These are phyloP conservation scores for Umimayanthus kanabou DNA, from an alignment of 92 coral and sea anemone genomes.

Conservation along the genomic window DNA sequence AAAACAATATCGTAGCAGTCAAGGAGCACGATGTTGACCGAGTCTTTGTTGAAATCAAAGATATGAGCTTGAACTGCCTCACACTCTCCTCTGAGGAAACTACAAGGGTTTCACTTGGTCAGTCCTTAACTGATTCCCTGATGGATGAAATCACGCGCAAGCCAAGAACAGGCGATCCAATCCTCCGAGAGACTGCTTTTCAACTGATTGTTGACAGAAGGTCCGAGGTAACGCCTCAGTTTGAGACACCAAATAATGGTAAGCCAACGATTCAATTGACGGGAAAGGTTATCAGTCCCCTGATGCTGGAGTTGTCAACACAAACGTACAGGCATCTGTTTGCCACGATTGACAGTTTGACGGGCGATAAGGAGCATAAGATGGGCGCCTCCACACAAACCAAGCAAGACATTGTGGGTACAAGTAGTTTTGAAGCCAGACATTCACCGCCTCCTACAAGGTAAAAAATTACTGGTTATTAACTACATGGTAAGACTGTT, in stretches of 20 bases:
- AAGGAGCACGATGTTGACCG: constrained; percentile 81
- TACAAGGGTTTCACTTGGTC: constrained; percentile 46
- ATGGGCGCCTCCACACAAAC: constrained; percentile 21
- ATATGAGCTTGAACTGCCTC: constrained; percentile 86
- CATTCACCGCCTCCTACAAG: constrained; percentile 28
- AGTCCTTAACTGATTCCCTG: constrained; percentile 56
- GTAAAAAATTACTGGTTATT: background rate
- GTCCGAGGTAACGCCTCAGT: constrained; percentile 59
- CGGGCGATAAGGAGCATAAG: constrained; percentile 68
- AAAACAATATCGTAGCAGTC: constrained; percentile 39
- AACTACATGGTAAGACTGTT: no score
- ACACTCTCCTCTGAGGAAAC: constrained; percentile 48
- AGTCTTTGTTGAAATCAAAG: constrained; percentile 83
- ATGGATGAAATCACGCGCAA: constrained; percentile 59
- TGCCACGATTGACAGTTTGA: constrained; percentile 81
- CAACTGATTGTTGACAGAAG: constrained; percentile 85
- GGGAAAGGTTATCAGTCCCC: constrained; percentile 83
- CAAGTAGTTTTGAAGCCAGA: constrained; percentile 2
- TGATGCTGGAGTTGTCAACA: constrained; percentile 87
- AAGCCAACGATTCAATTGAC: constrained; percentile 81
- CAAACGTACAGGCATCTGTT: constrained; percentile 82
- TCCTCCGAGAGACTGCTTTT: constrained; percentile 86
- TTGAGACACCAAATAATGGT: constrained; percentile 40
- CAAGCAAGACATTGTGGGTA: background rate
- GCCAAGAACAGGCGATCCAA: constrained; percentile 71